Conservation (phyloP, 1,140 invertebrate species). For the Drosophila carrolli region DNA sequence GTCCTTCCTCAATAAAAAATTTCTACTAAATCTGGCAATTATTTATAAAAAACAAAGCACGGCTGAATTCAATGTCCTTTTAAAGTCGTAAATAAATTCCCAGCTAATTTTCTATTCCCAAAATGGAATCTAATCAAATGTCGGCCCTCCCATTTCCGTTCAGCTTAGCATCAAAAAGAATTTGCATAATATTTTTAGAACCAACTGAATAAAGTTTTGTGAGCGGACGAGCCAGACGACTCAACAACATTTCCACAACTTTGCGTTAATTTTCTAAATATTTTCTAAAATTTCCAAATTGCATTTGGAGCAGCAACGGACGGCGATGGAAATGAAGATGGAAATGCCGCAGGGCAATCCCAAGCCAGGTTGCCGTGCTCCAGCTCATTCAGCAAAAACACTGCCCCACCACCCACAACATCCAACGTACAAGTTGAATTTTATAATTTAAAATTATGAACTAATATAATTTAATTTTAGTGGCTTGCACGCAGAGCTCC, state of each 20-base stretch:
- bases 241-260: conserved; percentile 72
- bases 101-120: conserved; percentile 24
- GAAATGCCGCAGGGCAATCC: conserved; percentile 50
- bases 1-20: too few relatives aligned
- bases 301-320: conserved; percentile 49
- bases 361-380: conserved; percentile 53
- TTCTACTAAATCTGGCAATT: too few relatives aligned
- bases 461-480: conserved; percentile 80
- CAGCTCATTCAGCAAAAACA: conserved; percentile 40
- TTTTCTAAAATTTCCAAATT: conserved; percentile 76
- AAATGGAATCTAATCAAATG: conserved; percentile 40
- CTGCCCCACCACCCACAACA: conserved; percentile 9
- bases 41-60: neutral
- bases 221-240: conserved; percentile 38
- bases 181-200: conserved; percentile 74
- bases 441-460: conserved; percentile 82
- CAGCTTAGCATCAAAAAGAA: conserved; percentile 31
- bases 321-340: conserved; percentile 6
- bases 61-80: conserved; percentile 8
- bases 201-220: conserved; percentile 42
- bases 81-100: conserved; percentile 5
- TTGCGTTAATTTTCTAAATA: conserved; percentile 83
- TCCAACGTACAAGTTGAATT: conserved; percentile 48
- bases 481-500: conserved; percentile 71
- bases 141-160: neutral